Evolutionary conservation across 2,113 vertebrate genomes (phyloP), one percentile per base, ranked within the genome.

Genomic region (Xiphophorus couchianus): DNA sequence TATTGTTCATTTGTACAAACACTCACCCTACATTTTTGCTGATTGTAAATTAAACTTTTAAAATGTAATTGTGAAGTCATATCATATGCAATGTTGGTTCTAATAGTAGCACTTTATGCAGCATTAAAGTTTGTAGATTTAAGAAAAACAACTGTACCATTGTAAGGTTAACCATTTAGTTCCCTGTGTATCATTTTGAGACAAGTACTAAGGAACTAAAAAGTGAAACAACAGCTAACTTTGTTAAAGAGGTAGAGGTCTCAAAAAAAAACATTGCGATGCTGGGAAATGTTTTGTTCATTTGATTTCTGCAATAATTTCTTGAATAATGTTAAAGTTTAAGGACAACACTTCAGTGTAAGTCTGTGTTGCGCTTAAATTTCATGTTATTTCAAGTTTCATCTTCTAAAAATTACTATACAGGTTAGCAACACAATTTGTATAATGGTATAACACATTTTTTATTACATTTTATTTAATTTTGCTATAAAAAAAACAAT

Each of bases 1-100:
- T 19, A 22, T 31, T 62, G 51, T 37, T 70, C 5, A 62, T 74
- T 33, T 31, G 12, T 11, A 35, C 33, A 25, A 58, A 54, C 12
- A 42, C 48, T 27, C 13, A 30, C 5, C 3, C 0, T 30, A 60
- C 35, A 60, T 65, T 67, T 78, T 22, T 44, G 66, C 37, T 25
- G 7, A 58, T 8, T 58, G 51, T 22, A 8, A 44, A 0, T 66
- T 1, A 66, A 14, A 61, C 39, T 33, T 86, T 17, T 51, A 63
- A 73, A 31, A 29, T 48, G 27, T 35, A 5, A 70, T 30, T 69
- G 35, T 64, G 62, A 71, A 84, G 82, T n/a, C 27, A 22, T 22
- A 17, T 62, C 1, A 29, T 71, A 54, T 74, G 70, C n/a, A 66
- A 37, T 25, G 22, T 37, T 35, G 42, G n/a, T 73, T 74, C 29